A percentile compares a stretch with the other conserved stretches of the same genome.
These are phyloP conservation scores for Lutjanus erythropterus DNA, from an alignment of 2,113 vertebrate genomes.

Conservation along the genomic window DNA sequence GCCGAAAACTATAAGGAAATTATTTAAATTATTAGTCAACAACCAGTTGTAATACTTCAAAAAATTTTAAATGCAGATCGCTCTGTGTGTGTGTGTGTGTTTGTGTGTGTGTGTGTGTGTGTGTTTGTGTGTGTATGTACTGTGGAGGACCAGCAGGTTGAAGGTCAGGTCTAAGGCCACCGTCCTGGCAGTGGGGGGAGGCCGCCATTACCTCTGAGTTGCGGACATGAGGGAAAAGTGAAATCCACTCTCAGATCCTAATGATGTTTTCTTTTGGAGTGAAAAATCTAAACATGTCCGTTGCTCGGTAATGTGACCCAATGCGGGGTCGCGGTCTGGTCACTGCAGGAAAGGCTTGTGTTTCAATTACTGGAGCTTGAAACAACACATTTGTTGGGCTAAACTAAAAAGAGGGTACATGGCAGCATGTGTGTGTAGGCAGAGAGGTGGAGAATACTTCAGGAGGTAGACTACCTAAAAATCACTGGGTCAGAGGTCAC, in stretches of 20 bases:
- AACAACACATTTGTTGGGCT: slow-evolving; percentile 69
- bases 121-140: slow-evolving; percentile 31
- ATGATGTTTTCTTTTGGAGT: slow-evolving; percentile 82
- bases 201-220: slow-evolving; percentile 64
- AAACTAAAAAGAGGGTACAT: slow-evolving; percentile 20
- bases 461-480: background rate
- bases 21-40: no score
- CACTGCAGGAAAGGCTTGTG: slow-evolving; percentile 80
- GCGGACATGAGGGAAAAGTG: slow-evolving; percentile 80
- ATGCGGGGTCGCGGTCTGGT: slow-evolving; percentile 78
- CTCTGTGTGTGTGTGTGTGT: background rate
- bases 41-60: no score
- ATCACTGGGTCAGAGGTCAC: background rate
- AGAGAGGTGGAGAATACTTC: background rate
- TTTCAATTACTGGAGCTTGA: slow-evolving; percentile 78
- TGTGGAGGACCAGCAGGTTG: slow-evolving; percentile 68
- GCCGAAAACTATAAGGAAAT: no score
- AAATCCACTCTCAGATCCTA: slow-evolving; percentile 79
- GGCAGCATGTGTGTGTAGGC: background rate
- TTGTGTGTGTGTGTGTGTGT: slow-evolving; percentile 18
- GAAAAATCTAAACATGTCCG: slow-evolving; percentile 84
- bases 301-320: slow-evolving; percentile 82
- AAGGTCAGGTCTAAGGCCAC: slow-evolving; percentile 81
- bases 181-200: slow-evolving; percentile 45
- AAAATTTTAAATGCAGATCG: slow-evolving; percentile 36